Conservation (phyloP, 1,140 invertebrate genomes). For the Polypedilum vanderplanki region DNA sequence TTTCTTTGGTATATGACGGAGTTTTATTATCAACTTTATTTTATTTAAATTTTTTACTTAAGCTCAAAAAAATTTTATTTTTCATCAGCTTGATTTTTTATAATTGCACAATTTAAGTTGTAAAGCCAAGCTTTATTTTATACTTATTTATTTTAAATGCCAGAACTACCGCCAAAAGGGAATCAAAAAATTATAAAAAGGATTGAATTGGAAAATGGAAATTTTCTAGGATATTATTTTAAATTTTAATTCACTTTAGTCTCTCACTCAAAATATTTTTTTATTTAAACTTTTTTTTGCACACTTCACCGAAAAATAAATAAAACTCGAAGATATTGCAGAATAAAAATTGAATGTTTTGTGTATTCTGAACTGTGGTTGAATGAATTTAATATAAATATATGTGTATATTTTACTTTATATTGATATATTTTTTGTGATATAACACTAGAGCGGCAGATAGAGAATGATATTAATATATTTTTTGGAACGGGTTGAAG, state of each 20-base stretch:
- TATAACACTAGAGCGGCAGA: slow-evolving; percentile 28
- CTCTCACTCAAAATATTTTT: no score
- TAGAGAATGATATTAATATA: slow-evolving; percentile 26
- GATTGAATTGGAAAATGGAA: neutral
- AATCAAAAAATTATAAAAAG: neutral
- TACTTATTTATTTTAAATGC: no score
- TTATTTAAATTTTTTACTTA: neutral
- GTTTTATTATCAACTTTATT: neutral
- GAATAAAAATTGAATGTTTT: neutral
- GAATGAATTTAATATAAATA: neutral
- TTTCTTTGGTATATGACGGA: slow-evolving; percentile 28
- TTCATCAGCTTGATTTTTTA: no score
- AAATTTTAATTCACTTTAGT: no score
- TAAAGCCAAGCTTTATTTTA: neutral
- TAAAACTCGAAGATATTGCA: neutral
- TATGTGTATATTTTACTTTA: neutral
- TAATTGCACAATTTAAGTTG: neutral
- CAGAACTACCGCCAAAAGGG: no score
- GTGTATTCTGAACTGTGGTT: no score
- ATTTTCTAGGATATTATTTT: no score
- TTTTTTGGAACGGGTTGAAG: slow-evolving; percentile 27
- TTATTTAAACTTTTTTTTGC: neutral
- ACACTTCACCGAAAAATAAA: neutral
- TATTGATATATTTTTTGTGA: slow-evolving; percentile 26
- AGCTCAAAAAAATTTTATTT: slow-evolving; percentile 16